Conservation (phyloP, 2,797 vertebrate genomes). For the Mus minutoides region DNA sequence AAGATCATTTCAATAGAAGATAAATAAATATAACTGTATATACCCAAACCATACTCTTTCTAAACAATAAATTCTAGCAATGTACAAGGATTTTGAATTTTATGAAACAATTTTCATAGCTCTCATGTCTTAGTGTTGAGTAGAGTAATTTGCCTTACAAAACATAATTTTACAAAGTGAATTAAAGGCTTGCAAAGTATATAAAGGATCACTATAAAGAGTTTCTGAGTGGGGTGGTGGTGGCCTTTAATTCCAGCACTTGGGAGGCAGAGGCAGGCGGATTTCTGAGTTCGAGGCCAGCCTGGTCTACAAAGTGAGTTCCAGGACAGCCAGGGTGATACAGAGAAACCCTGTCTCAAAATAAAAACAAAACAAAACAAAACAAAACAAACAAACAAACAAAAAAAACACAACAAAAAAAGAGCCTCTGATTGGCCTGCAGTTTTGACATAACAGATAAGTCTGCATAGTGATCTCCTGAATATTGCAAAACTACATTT, state of each 20-base stretch:
- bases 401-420: too few species aligned
- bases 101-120: neutral
- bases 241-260: too few species aligned
- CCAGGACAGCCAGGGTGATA: too few species aligned
- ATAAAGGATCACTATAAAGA: neutral
- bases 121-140: neutral
- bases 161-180: neutral
- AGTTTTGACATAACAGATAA: neutral
- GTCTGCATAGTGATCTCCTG: neutral
- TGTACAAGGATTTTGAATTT: neutral
- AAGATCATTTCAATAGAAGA: neutral
- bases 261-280: too few species aligned
- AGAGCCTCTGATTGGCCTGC: neutral
- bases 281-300: too few species aligned
- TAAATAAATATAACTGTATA: neutral
- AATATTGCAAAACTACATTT: neutral
- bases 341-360: too few species aligned
- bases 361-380: too few species aligned
- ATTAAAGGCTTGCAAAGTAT: neutral
- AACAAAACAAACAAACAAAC: too few species aligned
- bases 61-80: conserved; percentile 30
- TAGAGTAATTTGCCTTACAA: neutral
- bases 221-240: neutral
- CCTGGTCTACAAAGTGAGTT: too few species aligned
- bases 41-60: neutral